Percentiles rank a stretch among this genome's conserved stretches.
Conservation (phyloP, 2,888 invertebrate species). For the Oligia strigilis region DNA sequence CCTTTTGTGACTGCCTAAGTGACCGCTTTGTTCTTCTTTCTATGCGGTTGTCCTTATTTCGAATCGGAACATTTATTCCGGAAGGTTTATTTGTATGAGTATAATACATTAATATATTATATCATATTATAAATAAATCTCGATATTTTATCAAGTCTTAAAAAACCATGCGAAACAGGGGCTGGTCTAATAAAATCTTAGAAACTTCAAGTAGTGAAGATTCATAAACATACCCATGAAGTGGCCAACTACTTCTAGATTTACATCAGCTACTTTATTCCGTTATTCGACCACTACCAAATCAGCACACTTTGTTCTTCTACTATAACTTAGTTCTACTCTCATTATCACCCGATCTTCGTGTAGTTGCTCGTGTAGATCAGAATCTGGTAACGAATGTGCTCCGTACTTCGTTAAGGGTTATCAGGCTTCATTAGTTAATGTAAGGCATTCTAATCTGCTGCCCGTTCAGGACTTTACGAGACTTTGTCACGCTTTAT, state of each 20-base stretch:
- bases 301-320: neutral
- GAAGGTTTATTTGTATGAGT: neutral
- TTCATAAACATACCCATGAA: neutral
- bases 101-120: neutral
- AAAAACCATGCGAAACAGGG: neutral
- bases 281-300: neutral
- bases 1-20: neutral
- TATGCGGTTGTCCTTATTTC: neutral
- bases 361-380: constrained; percentile 52
- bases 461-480: constrained; percentile 45
- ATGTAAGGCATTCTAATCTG: constrained; percentile 52
- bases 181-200: neutral
- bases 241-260: neutral
- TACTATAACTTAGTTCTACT: constrained; percentile 7
- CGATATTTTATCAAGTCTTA: neutral
- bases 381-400: constrained; percentile 53
- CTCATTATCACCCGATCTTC: constrained; percentile 45
- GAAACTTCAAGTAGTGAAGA: neutral
- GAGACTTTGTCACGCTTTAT: constrained; percentile 53
- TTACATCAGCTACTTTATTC: neutral
- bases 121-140: neutral
- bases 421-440: constrained; percentile 63
- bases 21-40: neutral
- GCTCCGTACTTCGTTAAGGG: constrained; percentile 39
- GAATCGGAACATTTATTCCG: neutral